Percentiles rank a stretch among this genome's conserved stretches.
Conservation (phyloP, 2,888 invertebrate genomes). For the Dicyrtomina minuta region DNA sequence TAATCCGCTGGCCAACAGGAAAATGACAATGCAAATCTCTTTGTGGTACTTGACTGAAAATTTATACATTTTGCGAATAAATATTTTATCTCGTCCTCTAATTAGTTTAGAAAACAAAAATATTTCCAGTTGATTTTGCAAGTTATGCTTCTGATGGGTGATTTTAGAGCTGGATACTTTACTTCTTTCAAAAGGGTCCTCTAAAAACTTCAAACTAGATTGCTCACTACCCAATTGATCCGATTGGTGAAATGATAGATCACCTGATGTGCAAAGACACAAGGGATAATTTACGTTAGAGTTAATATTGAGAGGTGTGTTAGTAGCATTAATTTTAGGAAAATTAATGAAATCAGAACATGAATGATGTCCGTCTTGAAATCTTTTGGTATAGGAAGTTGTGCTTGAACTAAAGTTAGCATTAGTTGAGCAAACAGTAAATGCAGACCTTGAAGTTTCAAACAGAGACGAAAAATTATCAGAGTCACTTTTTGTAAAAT, state of each 20-base stretch:
- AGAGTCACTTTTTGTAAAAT: conserved; percentile 1
- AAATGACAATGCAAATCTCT: conserved; percentile 48
- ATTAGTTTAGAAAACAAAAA: not conserved
- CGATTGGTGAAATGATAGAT: too few relatives aligned
- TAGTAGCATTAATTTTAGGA: too few relatives aligned
- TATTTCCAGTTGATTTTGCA: not conserved
- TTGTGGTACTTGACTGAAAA: conserved; percentile 46
- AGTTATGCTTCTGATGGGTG: not conserved
- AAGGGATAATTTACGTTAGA: too few relatives aligned
- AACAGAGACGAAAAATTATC: conserved; percentile 1
- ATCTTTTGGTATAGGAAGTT: not conserved
- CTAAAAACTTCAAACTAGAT: not conserved
- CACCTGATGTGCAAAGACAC: too few relatives aligned
- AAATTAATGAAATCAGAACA: too few relatives aligned
- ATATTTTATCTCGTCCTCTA: conserved; percentile 5
- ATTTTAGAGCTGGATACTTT: not conserved
- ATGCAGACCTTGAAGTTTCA: not conserved
- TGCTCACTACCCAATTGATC: too few relatives aligned
- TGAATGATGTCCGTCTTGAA: not conserved
- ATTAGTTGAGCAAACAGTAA: not conserved
- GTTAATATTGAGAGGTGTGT: too few relatives aligned
- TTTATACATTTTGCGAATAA: conserved; percentile 38
- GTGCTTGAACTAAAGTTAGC: not conserved
- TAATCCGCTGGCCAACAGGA: conserved; percentile 47
- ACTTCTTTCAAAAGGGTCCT: not conserved